Evolutionary conservation across 2,113 vertebrate species (phyloP), one percentile per base, ranked within the genome.

Genomic region (Rhagologus leucostigma): DNA sequence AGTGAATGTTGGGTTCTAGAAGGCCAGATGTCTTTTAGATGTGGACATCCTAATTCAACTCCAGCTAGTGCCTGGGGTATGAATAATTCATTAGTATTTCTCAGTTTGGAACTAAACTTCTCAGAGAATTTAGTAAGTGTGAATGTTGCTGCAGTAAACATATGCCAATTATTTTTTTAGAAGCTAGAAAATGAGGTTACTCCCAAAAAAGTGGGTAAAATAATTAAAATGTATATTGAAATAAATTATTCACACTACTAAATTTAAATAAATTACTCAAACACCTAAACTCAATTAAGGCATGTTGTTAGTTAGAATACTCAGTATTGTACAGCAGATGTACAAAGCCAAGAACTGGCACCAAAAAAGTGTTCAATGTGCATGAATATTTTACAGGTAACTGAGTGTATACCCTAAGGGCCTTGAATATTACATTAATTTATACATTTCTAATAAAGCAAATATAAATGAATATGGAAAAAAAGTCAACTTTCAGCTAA

Each of bases 161-260:
- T 96, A 96, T 96, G 97, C 70, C 56, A 20, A 92, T 97, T 92
- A 93, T 96, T 95, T 95, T 96, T 93, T 89, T 76, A 95, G 95
- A 89, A 93, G 90, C 73, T 75, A 62, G 93, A 94, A 97, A 97
- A 97, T 97, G 95, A 97, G 92, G 97, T 97, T 96, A 90, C 93
- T 96, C 92, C 93, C 63, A 69, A 94, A 94, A 97, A 97, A 95
- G 90, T 76, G 91, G 92, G 96, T 92, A 90, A 96, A 96, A 97
- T 97, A 95, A 97, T 97, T 97, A 97, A 97, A 97, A 97, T 97
- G 97, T 94, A 97, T 97, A 97, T 97, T 96, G 96, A 97, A 97
- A 98, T 98, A 97, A 97, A 97, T 98, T 97, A 97, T 97, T 98
- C 96, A 97, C 96, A 93, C 88, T 87, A 93, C 93, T 95, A 97